A percentile compares a stretch with the other conserved stretches of the same genome.
phyloP scores from a whole-genome alignment of 2,888 invertebrate species.

The Hermaeophaga mercurialis region DNA sequence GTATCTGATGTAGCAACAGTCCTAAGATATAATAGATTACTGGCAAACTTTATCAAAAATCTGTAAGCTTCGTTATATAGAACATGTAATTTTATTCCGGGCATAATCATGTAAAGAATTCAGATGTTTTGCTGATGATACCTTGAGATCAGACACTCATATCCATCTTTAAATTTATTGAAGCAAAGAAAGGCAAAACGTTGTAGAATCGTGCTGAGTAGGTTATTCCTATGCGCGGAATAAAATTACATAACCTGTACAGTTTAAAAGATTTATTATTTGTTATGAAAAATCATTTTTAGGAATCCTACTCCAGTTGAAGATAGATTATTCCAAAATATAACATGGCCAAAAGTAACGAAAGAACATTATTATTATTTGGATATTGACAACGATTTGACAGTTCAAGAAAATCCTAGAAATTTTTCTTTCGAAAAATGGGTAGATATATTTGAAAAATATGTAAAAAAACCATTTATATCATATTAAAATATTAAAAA shows the following conservation, averaged over 20 bases:
- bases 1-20: conserved; percentile 16
- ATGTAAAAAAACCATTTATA: conserved; percentile 36
- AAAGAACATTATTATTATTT: conserved; percentile 34
- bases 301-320: conserved; percentile 20
- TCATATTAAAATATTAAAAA: conserved; percentile 12
- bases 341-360: conserved; percentile 32
- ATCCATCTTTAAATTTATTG: too few species aligned
- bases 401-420: conserved; percentile 33
- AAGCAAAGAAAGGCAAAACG: too few species aligned
- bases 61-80: conserved; percentile 22
- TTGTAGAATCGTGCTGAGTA: too few species aligned
- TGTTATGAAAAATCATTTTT: too few species aligned
- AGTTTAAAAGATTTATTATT: too few species aligned
- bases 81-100: too few species aligned
- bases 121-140: too few species aligned
- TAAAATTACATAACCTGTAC: too few species aligned
- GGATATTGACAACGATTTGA: conserved; percentile 38
- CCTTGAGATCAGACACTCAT: too few species aligned
- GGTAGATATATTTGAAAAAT: conserved; percentile 36
- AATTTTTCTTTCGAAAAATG: conserved; percentile 34
- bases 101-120: not conserved
- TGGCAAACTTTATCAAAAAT: conserved; percentile 30
- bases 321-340: conserved; percentile 26
- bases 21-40: conserved; percentile 23
- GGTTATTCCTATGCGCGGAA: too few species aligned